Percentiles rank a stretch among this genome's conserved stretches.
Conservation (phyloP, 1,140 invertebrate species). For the Hylaeus anthracinus region DNA sequence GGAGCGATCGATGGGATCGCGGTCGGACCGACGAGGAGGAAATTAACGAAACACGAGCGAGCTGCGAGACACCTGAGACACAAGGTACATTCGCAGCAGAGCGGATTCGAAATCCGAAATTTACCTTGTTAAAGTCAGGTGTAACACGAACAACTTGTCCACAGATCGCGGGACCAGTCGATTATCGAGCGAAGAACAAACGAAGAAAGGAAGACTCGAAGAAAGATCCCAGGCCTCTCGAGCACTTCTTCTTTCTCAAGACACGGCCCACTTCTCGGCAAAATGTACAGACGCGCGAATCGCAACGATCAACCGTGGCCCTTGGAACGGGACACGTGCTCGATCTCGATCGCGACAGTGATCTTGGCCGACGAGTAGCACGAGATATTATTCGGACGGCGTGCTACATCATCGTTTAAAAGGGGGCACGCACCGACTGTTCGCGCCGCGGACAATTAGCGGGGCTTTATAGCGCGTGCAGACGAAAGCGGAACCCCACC, state of each 20-base stretch:
- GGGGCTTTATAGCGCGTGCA: slow-evolving; percentile 65
- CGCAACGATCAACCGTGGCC: not conserved
- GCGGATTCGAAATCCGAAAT: too few species aligned
- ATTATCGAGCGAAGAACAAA: not conserved
- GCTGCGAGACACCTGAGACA: too few species aligned
- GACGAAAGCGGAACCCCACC: slow-evolving; percentile 40
- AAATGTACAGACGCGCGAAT: not conserved
- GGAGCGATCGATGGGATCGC: too few species aligned
- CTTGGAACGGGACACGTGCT: not conserved
- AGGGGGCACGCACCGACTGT: slow-evolving; percentile 57
- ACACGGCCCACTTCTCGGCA: too few species aligned
- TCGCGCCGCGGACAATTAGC: slow-evolving; percentile 46
- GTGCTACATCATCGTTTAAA: slow-evolving; percentile 54
- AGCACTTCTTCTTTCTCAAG: not conserved
- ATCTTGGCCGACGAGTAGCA: slow-evolving; percentile 21
- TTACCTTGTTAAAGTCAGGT: too few species aligned
- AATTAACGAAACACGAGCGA: too few species aligned
- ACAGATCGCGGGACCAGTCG: too few species aligned
- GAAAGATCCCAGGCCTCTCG: not conserved
- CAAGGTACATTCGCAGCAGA: too few species aligned
- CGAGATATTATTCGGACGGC: slow-evolving; percentile 41
- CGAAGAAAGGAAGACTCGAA: not conserved
- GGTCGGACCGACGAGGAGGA: too few species aligned
- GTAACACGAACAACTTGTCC: too few species aligned
- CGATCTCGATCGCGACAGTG: slow-evolving; percentile 35